These are phyloP conservation scores for Ceyx melanurus DNA, from an alignment of 2,113 vertebrate genomes.

Conservation along the genomic window DNA sequence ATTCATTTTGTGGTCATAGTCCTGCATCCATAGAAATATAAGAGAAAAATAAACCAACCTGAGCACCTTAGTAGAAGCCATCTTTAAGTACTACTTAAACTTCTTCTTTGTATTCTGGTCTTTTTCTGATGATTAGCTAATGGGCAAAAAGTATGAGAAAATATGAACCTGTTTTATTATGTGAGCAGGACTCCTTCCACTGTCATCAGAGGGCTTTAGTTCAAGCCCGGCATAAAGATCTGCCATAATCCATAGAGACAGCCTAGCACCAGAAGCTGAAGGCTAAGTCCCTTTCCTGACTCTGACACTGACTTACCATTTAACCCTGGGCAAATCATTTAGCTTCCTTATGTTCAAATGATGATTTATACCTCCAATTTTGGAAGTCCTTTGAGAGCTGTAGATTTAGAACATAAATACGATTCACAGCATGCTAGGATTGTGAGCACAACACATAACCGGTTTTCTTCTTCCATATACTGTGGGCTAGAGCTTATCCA, in stretches of 20 bases:
- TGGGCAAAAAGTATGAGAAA: not conserved
- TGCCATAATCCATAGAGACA: not conserved
- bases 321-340: not conserved
- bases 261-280: not conserved
- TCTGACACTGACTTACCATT: not conserved
- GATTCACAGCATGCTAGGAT: not conserved
- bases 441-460: not conserved
- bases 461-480: not conserved
- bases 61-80: not conserved
- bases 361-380: not conserved
- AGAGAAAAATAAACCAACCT: not conserved
- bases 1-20: not conserved
- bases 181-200: not conserved
- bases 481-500: not conserved
- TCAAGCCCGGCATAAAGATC: not conserved
- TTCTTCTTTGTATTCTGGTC: not conserved
- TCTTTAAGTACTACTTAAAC: not conserved
- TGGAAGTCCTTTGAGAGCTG: not conserved
- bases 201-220: not conserved
- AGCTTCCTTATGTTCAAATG: not conserved
- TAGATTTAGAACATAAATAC: not conserved
- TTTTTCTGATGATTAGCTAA: not conserved
- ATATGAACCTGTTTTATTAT: not conserved
- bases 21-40: not conserved
- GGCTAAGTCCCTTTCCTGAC: not conserved